Evolutionary conservation across 1,140 invertebrate species (phyloP).

Genomic region (Drosophila eugracilis): DNA sequence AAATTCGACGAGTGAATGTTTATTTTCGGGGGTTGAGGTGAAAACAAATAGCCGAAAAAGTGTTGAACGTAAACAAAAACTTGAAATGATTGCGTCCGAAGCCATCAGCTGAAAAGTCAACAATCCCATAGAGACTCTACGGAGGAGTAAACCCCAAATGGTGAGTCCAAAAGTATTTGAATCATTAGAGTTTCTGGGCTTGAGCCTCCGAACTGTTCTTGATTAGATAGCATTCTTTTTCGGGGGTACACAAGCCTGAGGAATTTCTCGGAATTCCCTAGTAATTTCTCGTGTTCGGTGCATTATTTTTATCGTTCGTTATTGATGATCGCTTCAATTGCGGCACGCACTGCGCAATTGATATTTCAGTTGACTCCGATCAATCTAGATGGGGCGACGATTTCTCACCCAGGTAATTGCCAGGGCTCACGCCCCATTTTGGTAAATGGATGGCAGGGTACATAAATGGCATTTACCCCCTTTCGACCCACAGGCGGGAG

Average conservation of each 20-base stretch:
- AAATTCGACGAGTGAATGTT: slow-evolving; percentile 33
- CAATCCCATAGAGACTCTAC: not conserved
- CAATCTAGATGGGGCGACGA: slow-evolving; percentile 27
- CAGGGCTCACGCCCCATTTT: slow-evolving; percentile 16
- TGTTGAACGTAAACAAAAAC: slow-evolving; percentile 35
- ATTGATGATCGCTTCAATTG: slow-evolving; percentile 50
- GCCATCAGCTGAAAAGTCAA: slow-evolving; percentile 31
- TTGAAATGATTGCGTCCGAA: slow-evolving; percentile 28
- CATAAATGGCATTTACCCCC: not conserved
- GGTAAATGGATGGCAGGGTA: too few species aligned
- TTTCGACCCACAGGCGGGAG: not conserved
- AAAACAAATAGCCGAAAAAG: slow-evolving; percentile 26
- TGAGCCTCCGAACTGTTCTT: slow-evolving; percentile 9
- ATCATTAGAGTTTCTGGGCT: slow-evolving; percentile 6
- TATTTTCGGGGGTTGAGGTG: slow-evolving; percentile 7
- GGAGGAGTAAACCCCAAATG: slow-evolving; percentile 8
- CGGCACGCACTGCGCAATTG: slow-evolving; percentile 39
- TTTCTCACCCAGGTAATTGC: slow-evolving; percentile 39
- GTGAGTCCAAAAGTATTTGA: slow-evolving; percentile 22
- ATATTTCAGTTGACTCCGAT: slow-evolving; percentile 47
- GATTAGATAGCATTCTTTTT: slow-evolving; percentile 26
- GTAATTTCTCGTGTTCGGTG: slow-evolving; percentile 36
- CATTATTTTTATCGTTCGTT: slow-evolving; percentile 43
- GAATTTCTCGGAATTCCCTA: slow-evolving; percentile 37
- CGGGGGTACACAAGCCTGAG: not conserved